Evolutionary conservation across 2,888 invertebrate species (phyloP), one percentile per base, ranked within the genome.

Genomic region (Spatulosminthurus flaviceps): DNA sequence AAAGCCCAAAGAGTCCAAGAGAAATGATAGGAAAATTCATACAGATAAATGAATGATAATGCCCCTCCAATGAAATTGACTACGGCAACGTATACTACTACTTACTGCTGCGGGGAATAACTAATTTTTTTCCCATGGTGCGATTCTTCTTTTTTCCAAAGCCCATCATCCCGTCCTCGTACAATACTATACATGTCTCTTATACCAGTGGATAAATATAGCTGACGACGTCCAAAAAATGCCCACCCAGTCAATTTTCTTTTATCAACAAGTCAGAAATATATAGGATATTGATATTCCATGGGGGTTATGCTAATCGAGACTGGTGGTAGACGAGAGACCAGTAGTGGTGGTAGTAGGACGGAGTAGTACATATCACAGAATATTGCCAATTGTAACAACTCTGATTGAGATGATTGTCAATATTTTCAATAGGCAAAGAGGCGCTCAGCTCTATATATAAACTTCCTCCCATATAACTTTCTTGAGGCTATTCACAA

Each of bases 361-460:
- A 60, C 69, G 77, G 51, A n/a, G 9, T 7, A 11, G 42, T 21
- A 26, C 21, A 22, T 24, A 43, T 24, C 43, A 26, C 1, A 77
- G 77, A 80, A 80, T 76, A 80, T 80, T 80, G 80, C 43, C 80
- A 80, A 80, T 80, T 80, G 77, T 80, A 78, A 83, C 83, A 81
- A 43, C 29, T 77, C 77, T 81, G 81, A 84, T 82, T 83, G 84
- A 83, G 83, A 81, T 83, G 85, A 85, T 84, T 85, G 85, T 84
- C 85, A 85, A 85, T 85, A 85, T 83, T 84, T 83, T 83, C 75
- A 74, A 73, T 80, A 75, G 51, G 64, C 66, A 76, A 51, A 67
- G 60, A 60, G 60, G 34, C n/a, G 11, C 26, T 43, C 43, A 9
- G 43, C 22, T 51, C 67, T 43, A 21, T 24, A n/a, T n/a, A n/a